phyloP scores from a whole-genome alignment of 2,113 vertebrate genomes.

The Pagrus major region DNA sequence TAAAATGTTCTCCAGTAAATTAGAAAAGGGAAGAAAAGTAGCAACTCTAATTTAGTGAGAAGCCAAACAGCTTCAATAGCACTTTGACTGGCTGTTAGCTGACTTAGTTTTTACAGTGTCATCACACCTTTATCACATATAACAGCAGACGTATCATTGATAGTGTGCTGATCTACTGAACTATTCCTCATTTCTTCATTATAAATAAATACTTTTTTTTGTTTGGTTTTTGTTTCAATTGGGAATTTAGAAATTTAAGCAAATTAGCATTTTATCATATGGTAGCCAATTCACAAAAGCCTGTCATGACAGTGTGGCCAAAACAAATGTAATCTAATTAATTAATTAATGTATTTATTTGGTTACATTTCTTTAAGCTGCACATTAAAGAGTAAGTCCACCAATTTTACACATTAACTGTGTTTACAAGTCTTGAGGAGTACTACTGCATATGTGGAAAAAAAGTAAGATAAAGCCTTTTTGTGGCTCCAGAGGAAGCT shows the following conservation, averaged over 20 bases:
- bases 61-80: not conserved
- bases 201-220: not conserved
- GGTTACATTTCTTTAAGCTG: not conserved
- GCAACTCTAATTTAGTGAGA: too few species aligned
- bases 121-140: not conserved
- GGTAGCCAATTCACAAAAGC: not conserved
- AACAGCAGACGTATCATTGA: not conserved
- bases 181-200: not conserved
- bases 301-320: not conserved
- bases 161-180: not conserved
- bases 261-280: constrained; percentile 1
- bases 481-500: too few species aligned
- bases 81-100: too few species aligned
- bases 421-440: too few species aligned
- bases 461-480: too few species aligned
- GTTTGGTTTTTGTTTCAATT: not conserved
- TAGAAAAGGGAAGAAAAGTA: not conserved
- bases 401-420: too few species aligned
- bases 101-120: not conserved
- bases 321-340: too few species aligned
- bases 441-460: too few species aligned
- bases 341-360: too few species aligned
- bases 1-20: not conserved
- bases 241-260: not conserved
- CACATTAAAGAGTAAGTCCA: too few species aligned